Conservation (phyloP, 2,797 vertebrate genomes). For the Poecilia wingei region DNA sequence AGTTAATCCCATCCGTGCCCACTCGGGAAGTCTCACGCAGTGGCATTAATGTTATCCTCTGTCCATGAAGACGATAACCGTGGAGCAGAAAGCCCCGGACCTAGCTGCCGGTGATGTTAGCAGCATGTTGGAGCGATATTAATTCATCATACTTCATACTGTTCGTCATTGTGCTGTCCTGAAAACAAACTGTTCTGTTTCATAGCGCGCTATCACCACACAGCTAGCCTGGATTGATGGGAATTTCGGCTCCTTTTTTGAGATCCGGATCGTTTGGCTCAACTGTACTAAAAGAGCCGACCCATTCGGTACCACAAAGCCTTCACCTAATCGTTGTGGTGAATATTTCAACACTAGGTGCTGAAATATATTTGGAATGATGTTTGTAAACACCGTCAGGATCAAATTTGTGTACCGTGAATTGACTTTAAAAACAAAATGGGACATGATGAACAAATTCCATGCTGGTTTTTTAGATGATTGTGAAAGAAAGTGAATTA, state of each 20-base stretch:
- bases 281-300: not conserved
- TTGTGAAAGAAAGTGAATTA: not conserved
- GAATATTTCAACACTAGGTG: not conserved
- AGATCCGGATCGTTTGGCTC: not conserved
- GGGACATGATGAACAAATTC: not conserved
- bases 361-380: not conserved
- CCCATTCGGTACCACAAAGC: not conserved
- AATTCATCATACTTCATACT: constrained; percentile 39
- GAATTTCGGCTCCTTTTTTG: not conserved
- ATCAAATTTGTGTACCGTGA: not conserved
- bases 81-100: constrained; percentile 13
- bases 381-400: not conserved
- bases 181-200: constrained; percentile 53
- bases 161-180: constrained; percentile 53
- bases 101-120: constrained; percentile 48
- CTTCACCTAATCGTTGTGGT: not conserved
- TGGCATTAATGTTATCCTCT: constrained; percentile 48
- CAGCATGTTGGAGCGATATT: constrained; percentile 22
- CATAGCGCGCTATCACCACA: constrained; percentile 58
- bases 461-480: not conserved
- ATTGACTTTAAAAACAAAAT: not conserved
- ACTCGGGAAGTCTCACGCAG: constrained; percentile 52
- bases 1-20: constrained; percentile 61
- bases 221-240: constrained; percentile 42
- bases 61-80: constrained; percentile 60